These are phyloP conservation scores for Tolmerus cingulatus DNA, from an alignment of 2,888 invertebrate genomes.

Conservation along the genomic window DNA sequence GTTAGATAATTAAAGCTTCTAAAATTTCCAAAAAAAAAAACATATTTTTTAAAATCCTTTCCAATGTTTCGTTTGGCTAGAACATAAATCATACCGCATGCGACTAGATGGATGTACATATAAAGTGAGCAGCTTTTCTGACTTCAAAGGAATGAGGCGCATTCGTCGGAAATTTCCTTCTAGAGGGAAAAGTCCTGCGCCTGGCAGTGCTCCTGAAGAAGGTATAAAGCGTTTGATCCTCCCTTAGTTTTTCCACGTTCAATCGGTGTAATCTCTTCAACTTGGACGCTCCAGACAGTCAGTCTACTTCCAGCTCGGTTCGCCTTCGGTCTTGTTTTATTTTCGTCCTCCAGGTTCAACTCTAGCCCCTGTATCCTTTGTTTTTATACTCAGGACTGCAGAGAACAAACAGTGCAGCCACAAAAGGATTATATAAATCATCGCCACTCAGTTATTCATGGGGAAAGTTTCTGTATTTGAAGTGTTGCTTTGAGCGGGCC, in stretches of 20 bases:
- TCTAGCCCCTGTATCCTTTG: not conserved
- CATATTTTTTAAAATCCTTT: too few species aligned
- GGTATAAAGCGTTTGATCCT: not conserved
- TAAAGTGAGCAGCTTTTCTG: not conserved
- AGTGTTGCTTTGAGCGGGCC: not conserved
- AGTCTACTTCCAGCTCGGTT: slow-evolving; percentile 41
- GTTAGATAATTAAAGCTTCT: too few species aligned
- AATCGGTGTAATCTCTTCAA: not conserved
- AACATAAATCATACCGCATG: too few species aligned
- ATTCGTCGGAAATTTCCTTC: not conserved
- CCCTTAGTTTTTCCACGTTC: not conserved
- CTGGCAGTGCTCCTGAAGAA: not conserved
- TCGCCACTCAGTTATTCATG: not conserved
- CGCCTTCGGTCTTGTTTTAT: slow-evolving; percentile 30
- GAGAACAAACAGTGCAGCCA: not conserved
- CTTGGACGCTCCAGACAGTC: slow-evolving; percentile 20
- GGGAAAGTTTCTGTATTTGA: not conserved
- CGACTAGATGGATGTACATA: too few species aligned
- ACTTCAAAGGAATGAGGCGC: not conserved
- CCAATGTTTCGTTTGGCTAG: too few species aligned
- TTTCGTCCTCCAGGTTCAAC: not conserved
- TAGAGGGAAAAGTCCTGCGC: not conserved
- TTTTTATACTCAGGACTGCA: not conserved
- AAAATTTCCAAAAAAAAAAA: too few species aligned
- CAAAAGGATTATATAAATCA: slow-evolving; percentile 10